These are phyloP conservation scores for Tychaedon coryphoeus DNA, from an alignment of 2,113 vertebrate genomes.

Conservation along the genomic window DNA sequence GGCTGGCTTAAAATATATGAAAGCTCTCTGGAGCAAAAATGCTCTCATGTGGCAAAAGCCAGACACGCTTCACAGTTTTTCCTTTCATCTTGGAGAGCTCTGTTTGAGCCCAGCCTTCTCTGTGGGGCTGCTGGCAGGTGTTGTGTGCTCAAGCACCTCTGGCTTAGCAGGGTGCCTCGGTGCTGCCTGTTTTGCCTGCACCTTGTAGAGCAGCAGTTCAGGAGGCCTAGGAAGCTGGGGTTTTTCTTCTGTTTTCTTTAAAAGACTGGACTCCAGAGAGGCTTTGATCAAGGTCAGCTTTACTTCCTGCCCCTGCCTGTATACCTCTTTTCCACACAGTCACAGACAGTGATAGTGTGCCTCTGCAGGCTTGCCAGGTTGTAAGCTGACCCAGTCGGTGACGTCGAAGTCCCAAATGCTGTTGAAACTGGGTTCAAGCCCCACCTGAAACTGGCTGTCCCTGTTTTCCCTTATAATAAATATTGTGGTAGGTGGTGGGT, in stretches of 20 bases:
- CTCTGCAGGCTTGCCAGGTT: not conserved
- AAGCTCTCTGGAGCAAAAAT: not conserved
- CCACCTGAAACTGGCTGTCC: not conserved
- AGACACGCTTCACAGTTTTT: not conserved
- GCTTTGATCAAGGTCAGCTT: not conserved
- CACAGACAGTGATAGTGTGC: accelerated
- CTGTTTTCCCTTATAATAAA: not conserved
- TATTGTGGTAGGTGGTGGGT: not conserved
- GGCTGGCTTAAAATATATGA: not conserved
- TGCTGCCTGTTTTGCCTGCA: not conserved
- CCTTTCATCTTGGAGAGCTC: not conserved
- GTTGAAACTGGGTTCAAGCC: not conserved
- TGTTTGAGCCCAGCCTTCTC: not conserved
- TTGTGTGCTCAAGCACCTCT: accelerated
- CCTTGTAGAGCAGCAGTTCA: not conserved
- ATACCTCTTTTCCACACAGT: not conserved
- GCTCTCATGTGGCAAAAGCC: not conserved
- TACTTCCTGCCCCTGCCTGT: not conserved
- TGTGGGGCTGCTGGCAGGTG: not conserved
- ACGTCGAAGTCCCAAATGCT: not conserved
- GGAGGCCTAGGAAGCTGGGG: not conserved
- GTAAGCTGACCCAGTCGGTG: not conserved
- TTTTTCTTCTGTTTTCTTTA: not conserved
- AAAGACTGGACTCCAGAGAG: not conserved
- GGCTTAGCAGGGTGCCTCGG: not conserved